Evolutionary conservation across 2,888 invertebrate species (phyloP).

Genomic region (Prosapia bicincta): DNA sequence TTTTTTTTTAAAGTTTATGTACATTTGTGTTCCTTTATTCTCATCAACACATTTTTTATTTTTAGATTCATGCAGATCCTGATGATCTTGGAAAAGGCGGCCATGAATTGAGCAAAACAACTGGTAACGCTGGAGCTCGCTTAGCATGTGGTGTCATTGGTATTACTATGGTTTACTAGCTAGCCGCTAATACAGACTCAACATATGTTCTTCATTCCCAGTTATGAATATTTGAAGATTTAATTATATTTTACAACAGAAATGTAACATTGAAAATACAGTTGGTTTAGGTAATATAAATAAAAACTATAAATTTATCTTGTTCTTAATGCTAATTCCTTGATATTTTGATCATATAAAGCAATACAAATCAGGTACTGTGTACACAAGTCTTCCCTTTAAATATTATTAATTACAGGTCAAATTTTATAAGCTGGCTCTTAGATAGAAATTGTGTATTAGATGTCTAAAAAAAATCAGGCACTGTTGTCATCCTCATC

Average conservation of each 20-base stretch:
- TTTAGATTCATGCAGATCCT: conserved; percentile 75
- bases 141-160: conserved; percentile 89
- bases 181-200: background rate
- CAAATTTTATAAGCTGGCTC: too few relatives aligned
- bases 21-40: too few relatives aligned
- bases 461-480: too few relatives aligned
- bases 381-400: too few relatives aligned
- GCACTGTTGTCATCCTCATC: too few relatives aligned
- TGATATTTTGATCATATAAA: too few relatives aligned
- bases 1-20: too few relatives aligned
- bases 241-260: background rate
- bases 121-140: conserved; percentile 92
- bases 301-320: background rate
- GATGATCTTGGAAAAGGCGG: conserved; percentile 94
- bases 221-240: background rate
- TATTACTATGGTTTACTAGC: conserved; percentile 38
- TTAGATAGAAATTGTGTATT: too few relatives aligned
- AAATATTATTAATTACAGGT: too few relatives aligned
- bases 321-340: background rate
- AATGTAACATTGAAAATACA: too few relatives aligned
- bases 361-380: too few relatives aligned
- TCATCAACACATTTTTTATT: too few relatives aligned
- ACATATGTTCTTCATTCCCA: background rate
- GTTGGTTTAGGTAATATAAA: conserved; percentile 3
- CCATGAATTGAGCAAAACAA: conserved; percentile 86